Evolutionary conservation across 2,888 invertebrate genomes (phyloP).

Genomic region (Hydropsyche betteni): DNA sequence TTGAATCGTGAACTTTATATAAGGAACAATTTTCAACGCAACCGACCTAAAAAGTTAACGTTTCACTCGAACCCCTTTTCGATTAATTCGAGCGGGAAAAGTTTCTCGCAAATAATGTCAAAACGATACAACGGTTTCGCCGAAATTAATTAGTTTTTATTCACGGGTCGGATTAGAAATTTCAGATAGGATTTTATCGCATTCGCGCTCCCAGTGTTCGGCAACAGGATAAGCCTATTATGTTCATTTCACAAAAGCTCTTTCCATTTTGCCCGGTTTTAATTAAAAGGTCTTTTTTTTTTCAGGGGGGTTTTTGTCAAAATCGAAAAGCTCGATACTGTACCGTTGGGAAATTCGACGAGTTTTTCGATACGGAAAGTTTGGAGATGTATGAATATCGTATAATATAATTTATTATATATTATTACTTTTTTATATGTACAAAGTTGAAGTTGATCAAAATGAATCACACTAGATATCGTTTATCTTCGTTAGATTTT

Average conservation of each 20-base stretch:
- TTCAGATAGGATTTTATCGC: constrained; percentile 11
- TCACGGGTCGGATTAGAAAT: background rate
- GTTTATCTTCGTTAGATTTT: no score
- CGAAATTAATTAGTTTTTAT: constrained; percentile 18
- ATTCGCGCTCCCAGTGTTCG: background rate
- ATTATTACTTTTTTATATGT: no score
- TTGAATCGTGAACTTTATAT: no score
- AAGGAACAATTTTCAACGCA: no score
- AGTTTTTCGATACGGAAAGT: background rate
- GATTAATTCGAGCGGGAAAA: no score
- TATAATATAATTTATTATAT: background rate
- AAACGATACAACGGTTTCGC: background rate
- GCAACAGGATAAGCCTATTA: constrained; percentile 18
- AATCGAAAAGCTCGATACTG: background rate
- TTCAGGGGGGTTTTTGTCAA: background rate
- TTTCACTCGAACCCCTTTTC: no score
- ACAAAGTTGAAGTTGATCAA: no score
- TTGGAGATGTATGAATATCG: background rate
- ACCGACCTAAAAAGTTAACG: no score
- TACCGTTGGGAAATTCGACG: background rate
- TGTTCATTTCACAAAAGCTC: constrained; percentile 3
- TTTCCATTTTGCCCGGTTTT: background rate
- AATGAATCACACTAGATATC: no score
- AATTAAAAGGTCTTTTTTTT: constrained; percentile 8
- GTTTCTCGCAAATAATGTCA: no score